Evolutionary conservation across 2,888 invertebrate species (phyloP), one percentile per base, ranked within the genome.

Genomic region (Agrochola lychnidis): DNA sequence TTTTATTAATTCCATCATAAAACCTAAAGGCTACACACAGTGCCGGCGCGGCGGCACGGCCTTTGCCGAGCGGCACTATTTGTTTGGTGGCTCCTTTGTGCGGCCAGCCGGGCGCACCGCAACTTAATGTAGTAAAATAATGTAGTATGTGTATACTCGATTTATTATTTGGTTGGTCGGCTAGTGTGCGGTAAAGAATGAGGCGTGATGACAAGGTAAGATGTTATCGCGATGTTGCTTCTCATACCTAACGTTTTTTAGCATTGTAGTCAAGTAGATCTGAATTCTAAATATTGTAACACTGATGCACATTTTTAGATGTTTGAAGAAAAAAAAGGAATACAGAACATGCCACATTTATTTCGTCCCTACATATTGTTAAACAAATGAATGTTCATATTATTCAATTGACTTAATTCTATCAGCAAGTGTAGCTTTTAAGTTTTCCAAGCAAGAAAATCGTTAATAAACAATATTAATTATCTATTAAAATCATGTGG

Each of bases 171-270:
- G 81, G 77, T 78, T 76, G 56, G 78, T 83, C 74, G 64, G 68
- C 36, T 79, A 82, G 59, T 80, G 73, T 59, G 66, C 79, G 82
- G 75, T 75, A 79, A 81, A 73, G 76, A 80, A 76, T 67, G 67
- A 48, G 69, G 79, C 63, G 51, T 83, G 81, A 79, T 78, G 74
- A 66, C 14, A 61, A 78, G 66, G 19, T 87, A 81, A 73, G 76
- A 80, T 87, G 84, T 87, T 81, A 74, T 86, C 80, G 73, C 90
- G 88, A 87, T 89, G 89, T 83, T 70, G 76, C 87, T 84, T 83
- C 69, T 85, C 84, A 82, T 76, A 77, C 69, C 40, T 84, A 88
- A 85, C 88, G 85, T 87, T 81, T 85, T 74, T 77, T 85, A 87
- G 83, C 87, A 83, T 88, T 83, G 87, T 79, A 87, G 80, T 81